Evolutionary conservation across 2,888 invertebrate species (phyloP).

Genomic region (Hypsopygia costalis): DNA sequence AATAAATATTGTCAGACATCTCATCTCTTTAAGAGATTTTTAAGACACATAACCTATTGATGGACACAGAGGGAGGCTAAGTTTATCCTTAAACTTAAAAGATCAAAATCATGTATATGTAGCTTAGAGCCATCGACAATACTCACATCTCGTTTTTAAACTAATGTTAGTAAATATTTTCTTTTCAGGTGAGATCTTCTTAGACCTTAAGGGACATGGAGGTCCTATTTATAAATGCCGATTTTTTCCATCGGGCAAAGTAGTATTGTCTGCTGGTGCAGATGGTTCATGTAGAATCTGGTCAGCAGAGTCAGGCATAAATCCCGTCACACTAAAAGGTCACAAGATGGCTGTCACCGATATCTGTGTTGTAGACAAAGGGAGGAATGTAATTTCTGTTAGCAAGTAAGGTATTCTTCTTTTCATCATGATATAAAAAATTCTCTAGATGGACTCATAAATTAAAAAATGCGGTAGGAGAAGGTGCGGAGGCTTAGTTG

Average conservation of each 20-base stretch:
- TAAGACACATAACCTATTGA: no score
- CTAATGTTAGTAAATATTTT: conserved; percentile 2
- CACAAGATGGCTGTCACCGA: conserved; percentile 84
- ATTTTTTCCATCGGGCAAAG: conserved; percentile 87
- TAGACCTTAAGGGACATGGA: conserved; percentile 82
- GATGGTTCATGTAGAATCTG: conserved; percentile 86
- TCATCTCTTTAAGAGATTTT: no score
- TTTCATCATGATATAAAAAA: no score
- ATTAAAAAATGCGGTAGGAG: no score
- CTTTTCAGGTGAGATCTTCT: conserved; percentile 57
- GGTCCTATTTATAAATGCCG: conserved; percentile 84
- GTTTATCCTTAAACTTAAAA: no score
- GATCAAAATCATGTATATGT: no score
- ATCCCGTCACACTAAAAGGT: conserved; percentile 83
- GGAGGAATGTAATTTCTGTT: conserved; percentile 85
- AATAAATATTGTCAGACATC: no score
- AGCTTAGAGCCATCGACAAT: no score
- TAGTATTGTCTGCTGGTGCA: conserved; percentile 83
- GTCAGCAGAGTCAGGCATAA: conserved; percentile 84
- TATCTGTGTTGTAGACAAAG: conserved; percentile 82
- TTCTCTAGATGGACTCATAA: conserved; percentile 1
- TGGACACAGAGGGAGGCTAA: no score
- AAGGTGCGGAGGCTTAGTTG: no score
- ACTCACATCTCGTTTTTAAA: no score
- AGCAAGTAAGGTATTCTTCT: conserved; percentile 71